Base-by-base conservation (phyloP, 2,888 invertebrate species). In the Drosophila algonquin region DNA sequence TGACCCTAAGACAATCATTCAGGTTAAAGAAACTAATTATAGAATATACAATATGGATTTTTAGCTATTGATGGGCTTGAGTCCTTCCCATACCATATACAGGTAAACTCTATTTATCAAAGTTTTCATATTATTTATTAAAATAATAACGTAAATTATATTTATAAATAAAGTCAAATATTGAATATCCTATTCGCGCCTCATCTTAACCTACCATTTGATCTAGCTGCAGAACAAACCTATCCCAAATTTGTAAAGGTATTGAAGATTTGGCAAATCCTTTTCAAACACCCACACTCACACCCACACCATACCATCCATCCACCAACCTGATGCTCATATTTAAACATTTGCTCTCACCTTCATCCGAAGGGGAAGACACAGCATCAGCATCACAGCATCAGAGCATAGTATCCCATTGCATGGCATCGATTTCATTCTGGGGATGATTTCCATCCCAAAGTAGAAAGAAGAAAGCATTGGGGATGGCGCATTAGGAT, bases 271-370 rank as follows among this genome's bases (percentile, higher is more conserved):
- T 27, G 24, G 27, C 12, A 51, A 51, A 51, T 51, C 24, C 27
- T 30, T 30, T 8, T n/a, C 8, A 24, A n/a, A 51, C 18, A 30
- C 9, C 30, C 8, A 7, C 0, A 24, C 24, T 4, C 1, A 51
- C 16, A 30, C 9, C 30, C 30, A 7, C 1, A 24, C 24, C 24
- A 24, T 9, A 30, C 9, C 32, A 35, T 9, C 12, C 44, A 48
- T 10, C 21, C 40, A 46, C 44, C 14, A 40, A 48, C 53, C 55
- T 61, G 54, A 52, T 63, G 57, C 24, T 61, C 32, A 62, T 64
- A 67, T 61, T 70, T 65, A 68, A 76, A 64, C 59, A 72, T 75
- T 71, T 51, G 52, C 63, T 65, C 63, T 61, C 40, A 40, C 40
- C 40, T 40, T 40, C 40, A n/a, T 14, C 6, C 2, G 14, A n/a